Evolutionary conservation across 2,888 invertebrate genomes (phyloP).

Genomic region (Aelia acuminata): DNA sequence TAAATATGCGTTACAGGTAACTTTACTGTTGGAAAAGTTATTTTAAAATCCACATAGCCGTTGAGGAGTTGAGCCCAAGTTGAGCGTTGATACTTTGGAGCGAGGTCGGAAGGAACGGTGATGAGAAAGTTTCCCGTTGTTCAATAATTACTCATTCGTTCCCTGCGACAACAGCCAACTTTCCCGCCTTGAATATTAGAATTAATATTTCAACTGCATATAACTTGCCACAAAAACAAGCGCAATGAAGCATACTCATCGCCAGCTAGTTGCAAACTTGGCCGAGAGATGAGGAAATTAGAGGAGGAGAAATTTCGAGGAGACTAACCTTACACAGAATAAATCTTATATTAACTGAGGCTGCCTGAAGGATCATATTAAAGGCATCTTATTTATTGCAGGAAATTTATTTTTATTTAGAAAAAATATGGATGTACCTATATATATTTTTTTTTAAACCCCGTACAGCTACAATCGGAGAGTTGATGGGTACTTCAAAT

Average conservation of each 20-base stretch:
- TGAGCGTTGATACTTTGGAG: constrained; percentile 23
- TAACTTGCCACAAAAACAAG: constrained; percentile 30
- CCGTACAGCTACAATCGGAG: too few species aligned
- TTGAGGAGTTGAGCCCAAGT: neutral
- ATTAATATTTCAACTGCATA: constrained; percentile 41
- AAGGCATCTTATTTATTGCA: too few species aligned
- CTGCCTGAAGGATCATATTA: neutral
- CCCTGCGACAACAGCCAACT: constrained; percentile 35
- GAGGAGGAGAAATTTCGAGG: neutral
- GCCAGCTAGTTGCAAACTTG: neutral
- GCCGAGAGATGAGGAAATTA: neutral
- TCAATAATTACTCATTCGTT: constrained; percentile 38
- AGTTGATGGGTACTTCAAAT: too few species aligned
- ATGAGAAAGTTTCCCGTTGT: constrained; percentile 23
- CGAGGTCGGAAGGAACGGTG: neutral
- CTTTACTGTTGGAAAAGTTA: neutral
- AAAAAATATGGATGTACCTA: too few species aligned
- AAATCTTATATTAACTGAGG: neutral
- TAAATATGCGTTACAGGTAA: neutral
- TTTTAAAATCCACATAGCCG: neutral
- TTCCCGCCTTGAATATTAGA: constrained; percentile 32
- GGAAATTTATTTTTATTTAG: too few species aligned
- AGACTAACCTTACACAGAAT: neutral
- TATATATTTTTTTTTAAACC: too few species aligned
- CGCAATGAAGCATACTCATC: constrained; percentile 7